Conservation (phyloP, 1,140 invertebrate genomes). For the Trichoplusia ni region DNA sequence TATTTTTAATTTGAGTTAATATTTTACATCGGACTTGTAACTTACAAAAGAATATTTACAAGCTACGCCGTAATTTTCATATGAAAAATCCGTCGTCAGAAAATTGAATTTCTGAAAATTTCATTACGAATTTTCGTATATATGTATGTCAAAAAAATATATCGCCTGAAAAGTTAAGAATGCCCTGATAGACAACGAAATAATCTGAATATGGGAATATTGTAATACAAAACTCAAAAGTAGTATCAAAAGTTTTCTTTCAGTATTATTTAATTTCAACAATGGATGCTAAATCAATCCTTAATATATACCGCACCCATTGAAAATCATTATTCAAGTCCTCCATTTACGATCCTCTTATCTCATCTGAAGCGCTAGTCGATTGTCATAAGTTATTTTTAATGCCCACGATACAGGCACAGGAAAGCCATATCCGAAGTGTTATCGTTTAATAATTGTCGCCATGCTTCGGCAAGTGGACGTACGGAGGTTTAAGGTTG, state of each 20-base stretch:
- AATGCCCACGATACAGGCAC: conserved; percentile 4
- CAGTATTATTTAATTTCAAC: too few relatives aligned
- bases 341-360: background rate
- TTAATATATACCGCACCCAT: too few relatives aligned
- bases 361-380: conserved; percentile 3
- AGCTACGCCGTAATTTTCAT: background rate
- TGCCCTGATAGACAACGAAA: too few relatives aligned
- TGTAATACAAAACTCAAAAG: too few relatives aligned
- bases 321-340: background rate
- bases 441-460: conserved; percentile 30
- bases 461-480: conserved; percentile 10
- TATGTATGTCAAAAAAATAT: too few relatives aligned
- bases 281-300: too few relatives aligned
- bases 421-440: conserved; percentile 26
- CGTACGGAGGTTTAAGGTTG: background rate
- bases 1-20: background rate
- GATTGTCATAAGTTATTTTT: conserved; percentile 22
- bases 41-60: background rate
- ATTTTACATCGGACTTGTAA: background rate
- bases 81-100: background rate
- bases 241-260: too few relatives aligned
- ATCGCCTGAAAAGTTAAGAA: too few relatives aligned
- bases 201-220: too few relatives aligned
- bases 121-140: too few relatives aligned
- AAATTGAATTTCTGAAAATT: conserved; percentile 1